Conservation (phyloP, 2,113 vertebrate genomes). For the Nyctibius bracteatus region DNA sequence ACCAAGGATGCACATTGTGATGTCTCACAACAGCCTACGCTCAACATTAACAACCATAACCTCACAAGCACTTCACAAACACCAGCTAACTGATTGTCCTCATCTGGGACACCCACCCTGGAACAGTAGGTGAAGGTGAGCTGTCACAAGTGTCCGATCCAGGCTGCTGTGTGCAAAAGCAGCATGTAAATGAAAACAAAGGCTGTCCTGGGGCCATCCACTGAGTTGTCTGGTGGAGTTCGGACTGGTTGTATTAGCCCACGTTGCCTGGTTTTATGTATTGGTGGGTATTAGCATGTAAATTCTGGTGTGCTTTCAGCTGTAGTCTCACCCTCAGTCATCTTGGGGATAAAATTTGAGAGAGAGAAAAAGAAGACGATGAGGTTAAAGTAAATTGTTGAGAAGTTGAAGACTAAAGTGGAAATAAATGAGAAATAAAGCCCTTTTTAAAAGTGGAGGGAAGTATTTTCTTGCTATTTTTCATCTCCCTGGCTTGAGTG, state of each 20-base stretch:
- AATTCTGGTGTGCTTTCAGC: not conserved
- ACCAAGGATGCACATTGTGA: not conserved
- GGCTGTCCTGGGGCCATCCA: not conserved
- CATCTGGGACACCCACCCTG: not conserved
- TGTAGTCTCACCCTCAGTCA: not conserved
- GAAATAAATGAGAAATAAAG: conserved; percentile 61
- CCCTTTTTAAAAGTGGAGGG: conserved; percentile 37
- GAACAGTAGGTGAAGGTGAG: not conserved
- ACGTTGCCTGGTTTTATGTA: not conserved
- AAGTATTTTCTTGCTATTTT: conserved; percentile 61
- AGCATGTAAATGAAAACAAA: not conserved
- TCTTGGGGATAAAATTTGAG: not conserved
- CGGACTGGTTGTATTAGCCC: not conserved
- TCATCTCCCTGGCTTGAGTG: conserved; percentile 56
- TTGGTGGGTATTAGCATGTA: not conserved
- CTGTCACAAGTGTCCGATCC: not conserved
- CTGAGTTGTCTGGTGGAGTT: not conserved
- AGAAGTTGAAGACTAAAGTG: conserved; percentile 24
- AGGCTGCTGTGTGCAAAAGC: not conserved
- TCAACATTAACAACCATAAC: not conserved
- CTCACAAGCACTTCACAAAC: not conserved
- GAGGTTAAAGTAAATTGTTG: conserved; percentile 41
- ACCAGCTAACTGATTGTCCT: not conserved
- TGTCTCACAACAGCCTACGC: not conserved
- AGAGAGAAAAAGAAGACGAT: not conserved